phyloP scores from a whole-genome alignment of 2,113 vertebrate genomes.

The Siphamia tubifer region DNA sequence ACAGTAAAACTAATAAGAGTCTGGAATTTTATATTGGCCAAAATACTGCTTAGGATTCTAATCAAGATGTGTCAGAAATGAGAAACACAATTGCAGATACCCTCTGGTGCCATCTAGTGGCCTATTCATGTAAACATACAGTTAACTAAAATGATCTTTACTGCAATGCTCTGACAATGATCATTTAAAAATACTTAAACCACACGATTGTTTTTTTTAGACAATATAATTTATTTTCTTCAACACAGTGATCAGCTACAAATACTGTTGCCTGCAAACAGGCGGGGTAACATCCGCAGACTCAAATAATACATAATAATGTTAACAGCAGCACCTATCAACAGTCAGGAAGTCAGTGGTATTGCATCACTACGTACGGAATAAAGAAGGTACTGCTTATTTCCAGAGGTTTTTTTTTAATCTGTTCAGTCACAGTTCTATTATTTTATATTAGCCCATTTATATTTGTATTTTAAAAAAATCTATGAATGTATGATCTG shows the following conservation, averaged over 20 bases:
- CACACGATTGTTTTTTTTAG: neutral
- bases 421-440: no score
- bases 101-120: constrained; percentile 60
- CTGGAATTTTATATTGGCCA: neutral
- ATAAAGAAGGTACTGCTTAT: neutral
- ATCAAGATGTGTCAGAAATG: neutral
- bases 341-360: constrained; percentile 7
- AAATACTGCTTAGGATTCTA: neutral
- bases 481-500: neutral
- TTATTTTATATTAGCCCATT: neutral
- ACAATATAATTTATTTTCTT: constrained; percentile 62
- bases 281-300: constrained; percentile 36
- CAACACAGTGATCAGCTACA: constrained; percentile 67
- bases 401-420: neutral
- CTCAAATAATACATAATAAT: constrained; percentile 25
- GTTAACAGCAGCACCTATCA: constrained; percentile 20
- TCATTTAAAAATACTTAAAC: neutral
- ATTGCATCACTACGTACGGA: neutral
- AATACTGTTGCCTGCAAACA: constrained; percentile 49
- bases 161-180: neutral
- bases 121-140: neutral
- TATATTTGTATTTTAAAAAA: no score
- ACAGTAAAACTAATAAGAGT: neutral
- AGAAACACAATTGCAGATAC: neutral
- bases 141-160: no score